Conservation (phyloP, 2,797 vertebrate genomes). For the Adelosebastes latens region DNA sequence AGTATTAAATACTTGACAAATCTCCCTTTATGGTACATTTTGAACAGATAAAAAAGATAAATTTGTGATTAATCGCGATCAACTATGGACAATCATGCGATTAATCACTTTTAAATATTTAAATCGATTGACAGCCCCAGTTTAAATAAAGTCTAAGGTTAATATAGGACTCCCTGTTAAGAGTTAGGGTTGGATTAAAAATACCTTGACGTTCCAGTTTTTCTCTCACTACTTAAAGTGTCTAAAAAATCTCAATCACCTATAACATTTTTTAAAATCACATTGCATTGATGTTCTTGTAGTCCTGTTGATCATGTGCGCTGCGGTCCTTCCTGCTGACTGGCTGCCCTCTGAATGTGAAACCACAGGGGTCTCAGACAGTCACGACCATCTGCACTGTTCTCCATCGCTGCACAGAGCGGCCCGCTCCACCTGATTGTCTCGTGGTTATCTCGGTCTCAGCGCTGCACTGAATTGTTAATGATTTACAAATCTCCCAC, state of each 20-base stretch:
- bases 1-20: too few relatives aligned
- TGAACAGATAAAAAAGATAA: too few relatives aligned
- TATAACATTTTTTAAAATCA: not conserved
- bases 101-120: too few relatives aligned
- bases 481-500: conserved; percentile 29
- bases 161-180: not conserved
- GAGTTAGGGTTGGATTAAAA: not conserved
- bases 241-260: not conserved
- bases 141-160: not conserved
- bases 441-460: conserved; percentile 36
- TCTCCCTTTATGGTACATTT: too few relatives aligned
- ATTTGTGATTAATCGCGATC: too few relatives aligned
- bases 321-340: not conserved
- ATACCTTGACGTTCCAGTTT: not conserved
- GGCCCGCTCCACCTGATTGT: conserved; percentile 26
- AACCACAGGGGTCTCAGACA: conserved; percentile 9
- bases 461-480: not conserved
- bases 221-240: not conserved
- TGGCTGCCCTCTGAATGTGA: not conserved
- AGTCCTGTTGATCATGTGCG: not conserved
- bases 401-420: conserved; percentile 34
- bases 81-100: too few relatives aligned
- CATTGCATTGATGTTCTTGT: not conserved
- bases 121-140: too few relatives aligned
- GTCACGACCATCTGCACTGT: conserved; percentile 5